Percentiles rank a stretch among this genome's conserved stretches.
phyloP scores from a whole-genome alignment of 2,888 invertebrate species.

The Mellilla xanthometata region DNA sequence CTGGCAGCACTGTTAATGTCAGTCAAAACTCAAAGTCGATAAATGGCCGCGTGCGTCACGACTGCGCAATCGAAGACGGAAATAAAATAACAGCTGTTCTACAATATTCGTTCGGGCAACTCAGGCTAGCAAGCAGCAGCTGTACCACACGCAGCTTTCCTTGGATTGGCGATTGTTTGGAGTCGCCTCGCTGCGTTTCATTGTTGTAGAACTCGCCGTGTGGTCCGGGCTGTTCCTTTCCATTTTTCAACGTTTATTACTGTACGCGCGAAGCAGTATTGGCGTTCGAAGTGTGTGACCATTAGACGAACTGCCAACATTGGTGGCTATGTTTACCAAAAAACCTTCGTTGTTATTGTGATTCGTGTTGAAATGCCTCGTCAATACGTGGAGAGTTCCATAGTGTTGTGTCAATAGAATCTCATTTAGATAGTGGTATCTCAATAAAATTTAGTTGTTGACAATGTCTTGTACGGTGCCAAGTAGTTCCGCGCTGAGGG shows the following conservation, averaged over 20 bases:
- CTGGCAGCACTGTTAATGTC: background rate
- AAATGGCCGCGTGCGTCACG: slow-evolving; percentile 68
- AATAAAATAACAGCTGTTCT: slow-evolving; percentile 81
- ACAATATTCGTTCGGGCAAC: slow-evolving; percentile 80
- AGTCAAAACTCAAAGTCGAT: slow-evolving; percentile 47
- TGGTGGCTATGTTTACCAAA: slow-evolving; percentile 77
- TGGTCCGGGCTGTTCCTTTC: slow-evolving; percentile 53
- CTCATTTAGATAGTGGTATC: slow-evolving; percentile 64
- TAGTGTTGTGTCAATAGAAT: slow-evolving; percentile 77
- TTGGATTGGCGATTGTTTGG: slow-evolving; percentile 72
- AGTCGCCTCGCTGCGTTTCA: slow-evolving; percentile 45
- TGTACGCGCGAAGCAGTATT: slow-evolving; percentile 54
- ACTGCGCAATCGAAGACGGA: slow-evolving; percentile 78
- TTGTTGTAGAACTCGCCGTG: slow-evolving; percentile 63
- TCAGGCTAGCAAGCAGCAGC: slow-evolving; percentile 58
- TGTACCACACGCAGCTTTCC: slow-evolving; percentile 67
- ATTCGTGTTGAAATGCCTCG: slow-evolving; percentile 72
- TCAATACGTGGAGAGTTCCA: slow-evolving; percentile 72
- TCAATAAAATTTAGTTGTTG: slow-evolving; percentile 52
- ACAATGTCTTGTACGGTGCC: slow-evolving; percentile 82
- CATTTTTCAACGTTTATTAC: slow-evolving; percentile 62
- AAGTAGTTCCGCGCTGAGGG: slow-evolving; percentile 94
- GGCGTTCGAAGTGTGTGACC: slow-evolving; percentile 71
- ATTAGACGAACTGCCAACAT: slow-evolving; percentile 58
- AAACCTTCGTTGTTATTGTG: slow-evolving; percentile 75